These are phyloP conservation scores for Taurulus bubalis DNA, from an alignment of 2,113 vertebrate genomes.

Conservation along the genomic window DNA sequence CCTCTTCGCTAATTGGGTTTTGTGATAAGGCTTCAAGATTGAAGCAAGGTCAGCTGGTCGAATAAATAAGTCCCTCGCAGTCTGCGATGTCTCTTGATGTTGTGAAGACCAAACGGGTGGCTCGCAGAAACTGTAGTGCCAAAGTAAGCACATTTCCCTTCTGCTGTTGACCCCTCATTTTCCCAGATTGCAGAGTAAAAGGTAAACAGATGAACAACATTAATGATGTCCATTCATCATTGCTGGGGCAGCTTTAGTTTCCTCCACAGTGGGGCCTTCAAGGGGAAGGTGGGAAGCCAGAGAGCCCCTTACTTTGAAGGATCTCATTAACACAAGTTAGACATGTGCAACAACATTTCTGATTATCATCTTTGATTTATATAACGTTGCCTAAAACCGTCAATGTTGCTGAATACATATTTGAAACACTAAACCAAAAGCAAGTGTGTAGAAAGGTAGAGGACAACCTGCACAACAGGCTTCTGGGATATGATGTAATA, in stretches of 20 bases:
- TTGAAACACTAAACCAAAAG: not conserved
- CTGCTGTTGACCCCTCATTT: slow-evolving; percentile 77
- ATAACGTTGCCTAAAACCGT: not conserved
- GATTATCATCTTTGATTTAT: slow-evolving; percentile 23
- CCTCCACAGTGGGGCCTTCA: slow-evolving; percentile 69
- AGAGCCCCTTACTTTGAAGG: slow-evolving; percentile 61
- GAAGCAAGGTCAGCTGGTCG: slow-evolving; percentile 12
- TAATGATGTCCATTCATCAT: slow-evolving; percentile 85
- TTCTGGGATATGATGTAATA: slow-evolving; percentile 55
- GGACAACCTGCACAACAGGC: slow-evolving; percentile 1
- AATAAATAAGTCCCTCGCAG: slow-evolving; percentile 11
- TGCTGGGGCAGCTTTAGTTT: slow-evolving; percentile 71
- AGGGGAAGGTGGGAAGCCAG: slow-evolving; percentile 53
- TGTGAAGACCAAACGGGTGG: slow-evolving; percentile 55
- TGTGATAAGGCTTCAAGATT: slow-evolving; percentile 19
- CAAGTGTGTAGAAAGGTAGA: not conserved
- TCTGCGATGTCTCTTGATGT: slow-evolving; percentile 54
- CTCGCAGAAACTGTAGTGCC: slow-evolving; percentile 65
- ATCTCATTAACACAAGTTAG: slow-evolving; percentile 65
- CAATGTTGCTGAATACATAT: not conserved
- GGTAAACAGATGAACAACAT: slow-evolving; percentile 82
- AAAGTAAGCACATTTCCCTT: slow-evolving; percentile 72
- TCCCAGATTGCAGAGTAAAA: slow-evolving; percentile 76
- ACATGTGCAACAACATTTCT: slow-evolving; percentile 39
- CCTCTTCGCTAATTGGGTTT: slow-evolving; percentile 6